These are phyloP conservation scores for Sialia sialis DNA, from an alignment of 2,113 vertebrate species.

Conservation along the genomic window DNA sequence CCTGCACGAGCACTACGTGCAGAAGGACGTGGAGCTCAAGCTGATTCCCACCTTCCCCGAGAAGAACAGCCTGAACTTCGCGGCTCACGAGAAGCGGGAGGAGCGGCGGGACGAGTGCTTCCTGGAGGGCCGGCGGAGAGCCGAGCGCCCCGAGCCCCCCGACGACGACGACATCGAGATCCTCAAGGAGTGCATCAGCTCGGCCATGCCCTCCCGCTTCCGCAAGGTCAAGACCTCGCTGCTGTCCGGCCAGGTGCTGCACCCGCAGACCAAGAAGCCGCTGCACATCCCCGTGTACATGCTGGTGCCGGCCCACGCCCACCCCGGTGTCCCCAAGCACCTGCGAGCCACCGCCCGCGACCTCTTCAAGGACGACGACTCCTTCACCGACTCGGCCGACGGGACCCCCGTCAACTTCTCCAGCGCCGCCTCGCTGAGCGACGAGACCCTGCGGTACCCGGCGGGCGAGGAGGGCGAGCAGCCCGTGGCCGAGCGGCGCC, in stretches of 20 bases:
- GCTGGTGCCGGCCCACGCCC: conserved; percentile 85
- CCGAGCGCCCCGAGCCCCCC: conserved; percentile 66
- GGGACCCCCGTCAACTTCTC: conserved; percentile 92
- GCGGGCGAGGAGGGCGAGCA: conserved; percentile 68
- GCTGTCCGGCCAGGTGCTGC: conserved; percentile 80
- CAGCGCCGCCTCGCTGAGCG: conserved; percentile 87
- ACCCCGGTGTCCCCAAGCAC: conserved; percentile 69
- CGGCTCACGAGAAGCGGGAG: conserved; percentile 70
- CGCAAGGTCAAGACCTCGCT: conserved; percentile 85
- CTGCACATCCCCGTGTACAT: conserved; percentile 89
- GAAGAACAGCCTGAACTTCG: conserved; percentile 74
- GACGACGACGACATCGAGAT: conserved; percentile 90
- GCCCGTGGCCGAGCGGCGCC: conserved; percentile 11
- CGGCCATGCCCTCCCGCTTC: conserved; percentile 91
- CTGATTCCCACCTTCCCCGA: conserved; percentile 86
- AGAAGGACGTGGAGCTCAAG: conserved; percentile 96
- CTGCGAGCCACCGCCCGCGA: conserved; percentile 69
- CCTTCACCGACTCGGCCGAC: conserved; percentile 86
- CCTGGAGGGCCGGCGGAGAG: conserved; percentile 68
- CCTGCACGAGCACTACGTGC: conserved; percentile 92
- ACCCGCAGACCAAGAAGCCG: conserved; percentile 75
- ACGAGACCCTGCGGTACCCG: conserved; percentile 88
- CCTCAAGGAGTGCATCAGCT: conserved; percentile 93
- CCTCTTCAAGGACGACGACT: conserved; percentile 81
- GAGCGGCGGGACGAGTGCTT: conserved; percentile 71